These are phyloP conservation scores for Yponomeuta sedellus DNA, from an alignment of 2,888 invertebrate species.

Conservation along the genomic window DNA sequence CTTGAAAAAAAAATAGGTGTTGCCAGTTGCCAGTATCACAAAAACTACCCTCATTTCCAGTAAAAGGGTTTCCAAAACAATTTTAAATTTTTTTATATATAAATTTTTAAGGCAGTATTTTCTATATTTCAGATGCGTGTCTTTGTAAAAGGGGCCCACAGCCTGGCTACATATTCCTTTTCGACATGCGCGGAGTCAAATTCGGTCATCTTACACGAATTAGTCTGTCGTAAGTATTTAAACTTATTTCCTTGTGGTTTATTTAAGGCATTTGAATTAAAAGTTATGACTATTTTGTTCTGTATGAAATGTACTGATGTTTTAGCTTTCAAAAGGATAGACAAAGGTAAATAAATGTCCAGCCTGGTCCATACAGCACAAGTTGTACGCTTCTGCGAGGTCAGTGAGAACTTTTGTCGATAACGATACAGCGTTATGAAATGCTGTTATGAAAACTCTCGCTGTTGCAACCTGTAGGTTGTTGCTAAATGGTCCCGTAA, in stretches of 20 bases:
- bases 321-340: slow-evolving; percentile 72
- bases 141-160: slow-evolving; percentile 76
- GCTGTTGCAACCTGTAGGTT: too few relatives aligned
- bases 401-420: too few relatives aligned
- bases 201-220: slow-evolving; percentile 77
- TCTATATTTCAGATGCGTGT: slow-evolving; percentile 67
- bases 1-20: too few relatives aligned
- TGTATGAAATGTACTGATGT: slow-evolving; percentile 26
- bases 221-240: slow-evolving; percentile 67
- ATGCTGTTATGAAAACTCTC: too few relatives aligned
- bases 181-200: slow-evolving; percentile 81
- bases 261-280: not conserved
- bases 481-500: too few relatives aligned
- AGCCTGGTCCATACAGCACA: not conserved
- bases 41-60: too few relatives aligned
- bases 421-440: too few relatives aligned
- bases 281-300: slow-evolving; percentile 1
- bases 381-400: too few relatives aligned
- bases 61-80: too few relatives aligned
- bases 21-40: too few relatives aligned
- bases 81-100: too few relatives aligned
- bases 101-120: not conserved
- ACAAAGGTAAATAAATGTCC: slow-evolving; percentile 54
- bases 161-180: slow-evolving; percentile 79
- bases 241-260: not conserved